These are phyloP conservation scores for Augochlorella aurata DNA, from an alignment of 2,888 invertebrate species.

Conservation along the genomic window DNA sequence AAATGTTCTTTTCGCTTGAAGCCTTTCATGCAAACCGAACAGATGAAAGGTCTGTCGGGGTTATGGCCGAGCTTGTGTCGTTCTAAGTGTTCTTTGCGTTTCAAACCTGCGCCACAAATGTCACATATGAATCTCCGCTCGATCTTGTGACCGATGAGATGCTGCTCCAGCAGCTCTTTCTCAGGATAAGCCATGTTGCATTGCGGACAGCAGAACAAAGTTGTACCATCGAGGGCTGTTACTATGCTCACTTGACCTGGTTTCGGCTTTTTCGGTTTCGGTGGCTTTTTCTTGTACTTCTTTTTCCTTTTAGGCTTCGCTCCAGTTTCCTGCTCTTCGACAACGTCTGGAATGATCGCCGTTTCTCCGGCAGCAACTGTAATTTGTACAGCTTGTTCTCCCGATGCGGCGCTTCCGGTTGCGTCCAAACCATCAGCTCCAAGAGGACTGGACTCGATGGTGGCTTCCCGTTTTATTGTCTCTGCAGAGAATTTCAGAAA, in stretches of 20 bases:
- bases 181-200: slow-evolving; percentile 92
- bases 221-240: slow-evolving; percentile 88
- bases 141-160: slow-evolving; percentile 90
- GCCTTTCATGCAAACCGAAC: slow-evolving; percentile 89
- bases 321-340: slow-evolving; percentile 77
- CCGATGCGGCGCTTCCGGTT: slow-evolving; percentile 74
- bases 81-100: slow-evolving; percentile 90
- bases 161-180: slow-evolving; percentile 90
- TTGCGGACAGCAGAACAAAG: slow-evolving; percentile 90
- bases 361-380: slow-evolving; percentile 82
- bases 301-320: slow-evolving; percentile 87
- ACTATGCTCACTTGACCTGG: slow-evolving; percentile 91
- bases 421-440: slow-evolving; percentile 80
- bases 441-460: slow-evolving; percentile 82
- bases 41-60: slow-evolving; percentile 91
- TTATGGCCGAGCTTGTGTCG: slow-evolving; percentile 91
- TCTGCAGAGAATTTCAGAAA: slow-evolving; percentile 86
- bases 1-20: slow-evolving; percentile 92
- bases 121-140: slow-evolving; percentile 91
- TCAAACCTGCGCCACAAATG: slow-evolving; percentile 89
- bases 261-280: slow-evolving; percentile 90
- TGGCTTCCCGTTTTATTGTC: slow-evolving; percentile 83
- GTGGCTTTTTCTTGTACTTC: slow-evolving; percentile 91
- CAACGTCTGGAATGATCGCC: slow-evolving; percentile 82
- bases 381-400: slow-evolving; percentile 83